phyloP scores from a whole-genome alignment of 35 echinoderm and acorn worm species.

The Ophiothrix spiculata region DNA sequence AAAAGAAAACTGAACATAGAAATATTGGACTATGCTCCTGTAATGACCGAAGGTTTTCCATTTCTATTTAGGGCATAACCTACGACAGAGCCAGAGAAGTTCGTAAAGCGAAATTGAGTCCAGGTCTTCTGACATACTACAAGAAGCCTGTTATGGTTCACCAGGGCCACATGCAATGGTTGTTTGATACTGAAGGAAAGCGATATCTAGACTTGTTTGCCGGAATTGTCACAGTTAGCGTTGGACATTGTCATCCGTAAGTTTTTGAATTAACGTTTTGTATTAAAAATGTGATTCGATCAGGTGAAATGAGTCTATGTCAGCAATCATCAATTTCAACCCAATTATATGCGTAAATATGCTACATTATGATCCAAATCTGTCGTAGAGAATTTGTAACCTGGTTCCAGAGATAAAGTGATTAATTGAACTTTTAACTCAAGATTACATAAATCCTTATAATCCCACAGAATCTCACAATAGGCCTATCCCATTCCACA shows the following conservation, averaged over 20 bases:
- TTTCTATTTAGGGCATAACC: constrained; percentile 53
- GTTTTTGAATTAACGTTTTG: too few species aligned
- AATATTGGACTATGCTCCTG: not conserved
- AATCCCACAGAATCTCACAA: too few species aligned
- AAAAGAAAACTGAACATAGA: too few species aligned
- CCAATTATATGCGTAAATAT: not conserved
- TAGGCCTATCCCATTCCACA: too few species aligned
- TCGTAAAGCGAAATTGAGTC: constrained; percentile 42
- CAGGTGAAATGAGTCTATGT: not conserved
- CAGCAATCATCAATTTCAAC: too few species aligned
- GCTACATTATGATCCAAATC: not conserved
- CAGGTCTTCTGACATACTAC: constrained; percentile 83
- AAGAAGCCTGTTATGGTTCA: constrained; percentile 77
- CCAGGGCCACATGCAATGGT: constrained; percentile 98
- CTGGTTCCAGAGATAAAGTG: not conserved
- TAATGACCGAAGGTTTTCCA: not conserved
- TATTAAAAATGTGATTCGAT: not conserved
- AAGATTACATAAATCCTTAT: too few species aligned
- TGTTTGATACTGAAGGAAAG: constrained; percentile 78
- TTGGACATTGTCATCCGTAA: constrained; percentile 99
- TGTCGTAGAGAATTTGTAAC: not conserved
- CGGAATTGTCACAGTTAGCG: constrained; percentile 97
- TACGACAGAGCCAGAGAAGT: constrained; percentile 60
- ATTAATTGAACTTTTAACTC: not conserved
- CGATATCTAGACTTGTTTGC: constrained; percentile 93